Base-by-base conservation (phyloP, 2,113 vertebrate species). In the Glaucomys volans region DNA sequence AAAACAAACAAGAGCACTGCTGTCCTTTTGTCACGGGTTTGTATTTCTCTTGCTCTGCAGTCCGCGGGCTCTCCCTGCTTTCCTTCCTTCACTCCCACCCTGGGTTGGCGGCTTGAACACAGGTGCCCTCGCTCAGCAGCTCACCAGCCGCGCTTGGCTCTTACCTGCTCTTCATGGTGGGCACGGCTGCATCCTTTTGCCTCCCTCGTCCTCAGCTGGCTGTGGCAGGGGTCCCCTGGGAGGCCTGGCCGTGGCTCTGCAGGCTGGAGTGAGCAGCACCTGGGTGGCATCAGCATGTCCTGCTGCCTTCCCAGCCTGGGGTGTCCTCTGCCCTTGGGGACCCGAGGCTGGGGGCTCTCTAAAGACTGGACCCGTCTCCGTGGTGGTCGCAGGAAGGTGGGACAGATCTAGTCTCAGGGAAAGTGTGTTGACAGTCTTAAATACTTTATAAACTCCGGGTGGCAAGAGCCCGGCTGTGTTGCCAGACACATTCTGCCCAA, bases 401-500 rank as follows among this genome's bases (percentile, higher is more conserved):
- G 80, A 52, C 47, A 22, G 75, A 54, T 72, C 54, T 30, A 7
- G 30, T 91, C 75, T 66, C 69, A 20, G 80, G 57, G 86, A 72
- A 88, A 64, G 69, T 54, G 40, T 62, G 44, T 72, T 84, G 95
- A 97, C 89, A 79, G 67, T 77, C 80, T 69, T 72, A 17, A 90
- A 67, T 81, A 44, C 62, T 95, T 88, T 81, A 54, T 87, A 69
- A 95, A 87, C 81, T 42, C 85, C 26, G 67, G 86, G 40, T 72
- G 76, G 90, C 87, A 59, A 22, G 75, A 75, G 62, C 37, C 83
- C 30, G n/a, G 35, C 79, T 35, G 8, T 18, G 96, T 95, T 95
- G 92, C 71, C 92, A 94, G 92, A 96, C 47, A 54, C 75, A 69
- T 67, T 93, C 69, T 91, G 80, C 96, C 95, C 90, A 1, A 7